Percentiles rank a stretch among this genome's conserved stretches.
phyloP scores from a whole-genome alignment of 2,888 invertebrate species.

The Amitus sp. region DNA sequence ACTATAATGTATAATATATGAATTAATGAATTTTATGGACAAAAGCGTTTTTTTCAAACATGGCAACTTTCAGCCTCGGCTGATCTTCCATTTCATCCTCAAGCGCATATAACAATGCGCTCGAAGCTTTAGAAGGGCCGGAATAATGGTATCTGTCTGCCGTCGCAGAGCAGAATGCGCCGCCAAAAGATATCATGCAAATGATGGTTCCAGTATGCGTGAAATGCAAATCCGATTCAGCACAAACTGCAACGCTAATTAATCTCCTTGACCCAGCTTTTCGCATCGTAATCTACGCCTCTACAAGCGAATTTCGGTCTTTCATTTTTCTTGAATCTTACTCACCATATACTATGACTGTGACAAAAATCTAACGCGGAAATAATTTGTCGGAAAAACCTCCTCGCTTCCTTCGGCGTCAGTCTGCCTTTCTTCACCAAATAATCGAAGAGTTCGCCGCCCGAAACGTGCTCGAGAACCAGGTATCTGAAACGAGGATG shows the following conservation, averaged over 20 bases:
- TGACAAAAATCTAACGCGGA: constrained; percentile 99
- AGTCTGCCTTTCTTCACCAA: constrained; percentile 97
- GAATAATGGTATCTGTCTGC: not conserved
- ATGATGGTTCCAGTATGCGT: constrained; percentile 3
- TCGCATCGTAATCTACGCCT: not conserved
- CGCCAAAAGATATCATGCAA: constrained; percentile 2
- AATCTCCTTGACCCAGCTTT: not conserved
- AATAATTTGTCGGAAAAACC: constrained; percentile 98
- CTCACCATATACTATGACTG: constrained; percentile 99
- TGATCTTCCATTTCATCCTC: not conserved
- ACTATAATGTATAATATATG: no score
- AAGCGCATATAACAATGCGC: constrained; percentile 16
- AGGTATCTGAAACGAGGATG: constrained; percentile 80
- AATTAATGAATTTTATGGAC: no score
- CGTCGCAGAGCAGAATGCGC: not conserved
- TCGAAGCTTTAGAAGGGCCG: not conserved
- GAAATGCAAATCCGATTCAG: not conserved
- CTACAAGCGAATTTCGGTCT: not conserved
- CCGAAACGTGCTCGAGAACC: constrained; percentile 98
- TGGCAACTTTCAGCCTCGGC: not conserved
- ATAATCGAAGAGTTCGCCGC: constrained; percentile 98
- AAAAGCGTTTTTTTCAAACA: no score
- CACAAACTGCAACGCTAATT: constrained; percentile 6
- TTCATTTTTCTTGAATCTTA: constrained; percentile 16
- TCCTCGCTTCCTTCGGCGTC: constrained; percentile 95